Evolutionary conservation across 1,140 invertebrate genomes (phyloP).

Genomic region (Adoxophyes honmai): DNA sequence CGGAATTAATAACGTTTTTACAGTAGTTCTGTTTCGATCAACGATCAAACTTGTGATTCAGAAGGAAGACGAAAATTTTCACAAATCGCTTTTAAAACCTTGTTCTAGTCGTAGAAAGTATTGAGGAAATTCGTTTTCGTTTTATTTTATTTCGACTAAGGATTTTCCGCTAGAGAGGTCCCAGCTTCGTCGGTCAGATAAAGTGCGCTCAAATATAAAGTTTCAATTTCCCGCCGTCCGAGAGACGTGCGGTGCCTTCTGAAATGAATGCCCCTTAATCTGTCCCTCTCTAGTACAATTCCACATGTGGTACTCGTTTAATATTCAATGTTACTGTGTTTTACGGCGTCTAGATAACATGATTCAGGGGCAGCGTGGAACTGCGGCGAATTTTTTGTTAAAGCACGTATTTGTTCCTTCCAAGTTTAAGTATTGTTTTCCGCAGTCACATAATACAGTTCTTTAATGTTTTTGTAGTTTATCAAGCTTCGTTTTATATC

Average conservation of each 20-base stretch:
- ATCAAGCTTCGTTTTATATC: constrained; percentile 4
- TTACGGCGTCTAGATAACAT: constrained; percentile 10
- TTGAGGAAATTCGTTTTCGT: constrained; percentile 40
- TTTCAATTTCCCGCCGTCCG: constrained; percentile 59
- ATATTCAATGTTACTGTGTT: constrained; percentile 9
- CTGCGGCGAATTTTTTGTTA: neutral
- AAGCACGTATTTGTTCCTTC: no score
- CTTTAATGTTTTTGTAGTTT: no score
- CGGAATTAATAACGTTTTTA: no score
- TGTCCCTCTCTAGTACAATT: constrained; percentile 26
- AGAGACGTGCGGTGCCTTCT: constrained; percentile 46
- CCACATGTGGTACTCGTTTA: constrained; percentile 18
- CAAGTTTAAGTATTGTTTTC: no score
- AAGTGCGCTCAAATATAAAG: constrained; percentile 70
- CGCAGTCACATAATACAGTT: no score
- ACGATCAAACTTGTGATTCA: neutral
- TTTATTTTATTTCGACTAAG: constrained; percentile 56
- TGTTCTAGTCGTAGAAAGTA: constrained; percentile 38
- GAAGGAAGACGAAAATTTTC: constrained; percentile 25
- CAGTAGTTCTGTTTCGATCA: no score
- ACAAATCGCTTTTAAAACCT: constrained; percentile 37
- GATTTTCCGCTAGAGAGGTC: constrained; percentile 48
- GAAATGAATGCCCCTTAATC: constrained; percentile 41
- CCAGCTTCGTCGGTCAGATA: constrained; percentile 58
- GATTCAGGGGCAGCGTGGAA: neutral